Percentiles rank a stretch among this genome's conserved stretches.
These are phyloP conservation scores for Diloba caeruleocephala DNA, from an alignment of 2,888 invertebrate species.

Conservation along the genomic window DNA sequence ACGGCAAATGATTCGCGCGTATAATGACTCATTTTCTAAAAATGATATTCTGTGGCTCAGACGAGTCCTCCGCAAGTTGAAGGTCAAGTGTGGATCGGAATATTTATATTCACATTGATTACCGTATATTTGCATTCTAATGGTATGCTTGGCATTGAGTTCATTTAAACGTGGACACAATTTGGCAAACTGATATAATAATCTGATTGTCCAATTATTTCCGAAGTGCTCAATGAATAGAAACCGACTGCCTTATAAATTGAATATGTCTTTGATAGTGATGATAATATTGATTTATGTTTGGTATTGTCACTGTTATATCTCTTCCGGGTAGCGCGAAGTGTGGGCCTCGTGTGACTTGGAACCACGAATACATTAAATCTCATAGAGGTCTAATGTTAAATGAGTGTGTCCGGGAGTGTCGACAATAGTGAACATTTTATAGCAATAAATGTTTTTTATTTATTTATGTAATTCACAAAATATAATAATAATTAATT, in stretches of 20 bases:
- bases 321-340: slow-evolving; percentile 5
- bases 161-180: slow-evolving; percentile 36
- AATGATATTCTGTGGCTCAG: slow-evolving; percentile 37
- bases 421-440: too few relatives aligned
- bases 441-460: too few relatives aligned
- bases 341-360: not conserved
- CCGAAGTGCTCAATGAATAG: slow-evolving; percentile 23
- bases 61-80: slow-evolving; percentile 54
- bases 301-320: slow-evolving; percentile 15
- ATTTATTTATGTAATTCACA: too few relatives aligned
- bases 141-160: slow-evolving; percentile 31
- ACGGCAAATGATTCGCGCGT: slow-evolving; percentile 51
- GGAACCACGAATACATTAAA: slow-evolving; percentile 29
- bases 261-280: slow-evolving; percentile 36
- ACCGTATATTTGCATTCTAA: slow-evolving; percentile 61
- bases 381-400: slow-evolving; percentile 20
- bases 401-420: not conserved
- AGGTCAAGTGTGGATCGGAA: slow-evolving; percentile 54
- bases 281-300: slow-evolving; percentile 21
- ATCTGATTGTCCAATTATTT: slow-evolving; percentile 30
- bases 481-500: too few relatives aligned
- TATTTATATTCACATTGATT: slow-evolving; percentile 62
- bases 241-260: slow-evolving; percentile 22
- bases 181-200: slow-evolving; percentile 46
- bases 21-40: slow-evolving; percentile 60